A percentile compares a stretch with the other conserved stretches of the same genome.
Evolutionary conservation across 2,797 vertebrate species (phyloP).

Genomic region (Ctenochaetus hawaiiensis): DNA sequence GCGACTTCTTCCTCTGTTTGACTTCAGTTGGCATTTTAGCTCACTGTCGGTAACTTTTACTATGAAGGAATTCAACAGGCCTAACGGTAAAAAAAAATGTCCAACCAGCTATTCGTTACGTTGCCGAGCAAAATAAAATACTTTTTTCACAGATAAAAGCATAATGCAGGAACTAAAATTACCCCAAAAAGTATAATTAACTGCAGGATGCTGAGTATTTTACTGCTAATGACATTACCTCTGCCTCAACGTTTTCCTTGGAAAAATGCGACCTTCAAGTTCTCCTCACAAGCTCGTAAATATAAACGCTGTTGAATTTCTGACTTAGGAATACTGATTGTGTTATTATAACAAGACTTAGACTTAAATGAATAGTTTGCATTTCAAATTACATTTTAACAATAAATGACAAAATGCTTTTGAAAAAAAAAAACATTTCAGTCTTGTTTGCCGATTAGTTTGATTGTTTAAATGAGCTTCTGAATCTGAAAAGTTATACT

Average conservation of each 20-base stretch:
- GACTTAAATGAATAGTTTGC: fast-evolving
- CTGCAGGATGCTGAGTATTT: neutral
- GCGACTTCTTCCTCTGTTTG: constrained; percentile 81
- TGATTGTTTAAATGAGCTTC: fast-evolving
- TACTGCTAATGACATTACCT: neutral
- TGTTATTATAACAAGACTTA: neutral
- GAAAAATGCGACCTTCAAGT: constrained; percentile 39
- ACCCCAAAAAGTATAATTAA: neutral
- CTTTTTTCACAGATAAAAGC: neutral
- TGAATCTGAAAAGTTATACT: fast-evolving
- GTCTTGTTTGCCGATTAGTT: neutral
- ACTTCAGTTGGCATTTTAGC: constrained; percentile 81
- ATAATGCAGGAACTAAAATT: constrained; percentile 13
- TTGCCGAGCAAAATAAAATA: neutral
- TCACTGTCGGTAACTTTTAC: neutral
- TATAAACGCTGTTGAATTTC: fast-evolving
- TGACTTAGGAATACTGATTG: neutral
- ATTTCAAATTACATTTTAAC: fast-evolving
- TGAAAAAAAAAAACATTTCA: fast-evolving
- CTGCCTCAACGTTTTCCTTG: neutral
- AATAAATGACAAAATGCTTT: no score
- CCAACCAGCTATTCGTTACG: neutral
- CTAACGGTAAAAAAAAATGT: neutral
- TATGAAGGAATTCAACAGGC: neutral
- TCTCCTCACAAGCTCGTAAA: neutral